A percentile compares a stretch with the other conserved stretches of the same genome.
These are phyloP conservation scores for Etheostoma spectabile DNA, from an alignment of 2,113 vertebrate genomes.

Conservation along the genomic window DNA sequence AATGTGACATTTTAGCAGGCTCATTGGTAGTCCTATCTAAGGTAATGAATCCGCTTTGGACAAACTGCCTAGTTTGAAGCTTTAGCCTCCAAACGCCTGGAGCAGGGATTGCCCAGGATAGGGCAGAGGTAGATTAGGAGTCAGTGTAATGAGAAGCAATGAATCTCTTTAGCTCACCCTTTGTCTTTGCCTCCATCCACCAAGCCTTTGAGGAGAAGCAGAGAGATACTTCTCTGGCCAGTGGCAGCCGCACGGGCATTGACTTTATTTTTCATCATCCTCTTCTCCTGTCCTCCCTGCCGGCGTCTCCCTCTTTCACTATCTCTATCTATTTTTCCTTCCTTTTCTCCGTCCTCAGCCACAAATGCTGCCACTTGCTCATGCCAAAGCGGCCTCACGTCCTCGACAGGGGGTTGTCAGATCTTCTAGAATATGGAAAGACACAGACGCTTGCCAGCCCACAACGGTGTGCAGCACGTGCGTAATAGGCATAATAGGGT, in stretches of 20 bases:
- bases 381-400: constrained; percentile 62
- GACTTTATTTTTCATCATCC: constrained; percentile 75
- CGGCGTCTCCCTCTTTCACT: constrained; percentile 42
- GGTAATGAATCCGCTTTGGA: constrained; percentile 82
- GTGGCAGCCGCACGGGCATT: constrained; percentile 68
- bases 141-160: constrained; percentile 79
- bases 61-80: constrained; percentile 70
- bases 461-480: constrained; percentile 59
- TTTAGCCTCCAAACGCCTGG: constrained; percentile 73
- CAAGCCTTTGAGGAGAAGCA: constrained; percentile 60
- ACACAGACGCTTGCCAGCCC: constrained; percentile 57
- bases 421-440: constrained; percentile 80
- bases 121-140: constrained; percentile 82
- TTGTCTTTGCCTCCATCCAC: constrained; percentile 72
- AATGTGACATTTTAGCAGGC: constrained; percentile 73
- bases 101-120: constrained; percentile 79
- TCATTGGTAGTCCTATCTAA: constrained; percentile 73
- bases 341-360: constrained; percentile 34
- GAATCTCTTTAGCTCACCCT: constrained; percentile 73
- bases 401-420: constrained; percentile 70
- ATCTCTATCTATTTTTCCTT: constrained; percentile 27
- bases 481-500: constrained; percentile 86
- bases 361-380: constrained; percentile 46
- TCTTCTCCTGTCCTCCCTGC: constrained; percentile 49
- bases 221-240: constrained; percentile 69